Conservation (phyloP, 2,113 vertebrate genomes). For the Upupa epops region DNA sequence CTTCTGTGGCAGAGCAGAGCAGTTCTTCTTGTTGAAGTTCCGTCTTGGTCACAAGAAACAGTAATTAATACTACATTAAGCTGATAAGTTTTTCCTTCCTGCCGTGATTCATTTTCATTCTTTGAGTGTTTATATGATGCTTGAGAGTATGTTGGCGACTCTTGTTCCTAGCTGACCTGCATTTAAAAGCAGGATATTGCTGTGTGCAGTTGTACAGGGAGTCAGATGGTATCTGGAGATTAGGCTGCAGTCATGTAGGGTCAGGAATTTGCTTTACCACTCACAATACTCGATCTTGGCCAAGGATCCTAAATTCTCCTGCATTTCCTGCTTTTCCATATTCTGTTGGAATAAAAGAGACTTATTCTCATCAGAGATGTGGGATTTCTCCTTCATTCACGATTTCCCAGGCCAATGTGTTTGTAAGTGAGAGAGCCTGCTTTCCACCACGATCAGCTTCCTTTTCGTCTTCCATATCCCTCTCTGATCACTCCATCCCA, state of each 20-base stretch:
- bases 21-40: not conserved
- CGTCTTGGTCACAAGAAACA: not conserved
- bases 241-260: not conserved
- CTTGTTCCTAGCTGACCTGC: not conserved
- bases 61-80: not conserved
- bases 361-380: not conserved
- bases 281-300: not conserved
- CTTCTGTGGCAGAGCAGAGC: not conserved
- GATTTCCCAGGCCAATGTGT: not conserved
- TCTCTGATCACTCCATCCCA: not conserved
- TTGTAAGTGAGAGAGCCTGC: not conserved
- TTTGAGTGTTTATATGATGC: not conserved
- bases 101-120: not conserved
- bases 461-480: not conserved
- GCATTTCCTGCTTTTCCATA: not conserved
- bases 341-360: not conserved
- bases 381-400: not conserved
- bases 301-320: not conserved
- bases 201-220: not conserved
- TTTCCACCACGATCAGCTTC: not conserved
- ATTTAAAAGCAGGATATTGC: not conserved
- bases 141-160: not conserved
- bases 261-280: not conserved
- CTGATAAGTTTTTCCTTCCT: not conserved
- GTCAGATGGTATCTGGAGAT: not conserved